Conservation (phyloP, 2,888 invertebrate species). For the Melanargia galathea region DNA sequence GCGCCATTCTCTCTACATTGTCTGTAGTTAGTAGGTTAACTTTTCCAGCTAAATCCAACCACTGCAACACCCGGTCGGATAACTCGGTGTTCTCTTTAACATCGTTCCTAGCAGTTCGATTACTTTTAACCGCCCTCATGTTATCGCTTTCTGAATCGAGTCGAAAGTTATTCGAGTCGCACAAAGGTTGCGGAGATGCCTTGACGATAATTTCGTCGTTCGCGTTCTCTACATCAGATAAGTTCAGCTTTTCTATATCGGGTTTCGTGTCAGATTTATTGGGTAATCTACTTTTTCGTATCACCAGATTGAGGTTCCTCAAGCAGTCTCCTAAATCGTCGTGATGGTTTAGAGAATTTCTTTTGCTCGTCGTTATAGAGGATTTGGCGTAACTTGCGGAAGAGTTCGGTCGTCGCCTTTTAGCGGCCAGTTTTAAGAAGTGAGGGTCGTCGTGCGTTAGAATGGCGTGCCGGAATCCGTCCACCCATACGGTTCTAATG, state of each 20-base stretch:
- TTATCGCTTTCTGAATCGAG: slow-evolving; percentile 48
- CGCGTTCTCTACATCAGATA: slow-evolving; percentile 61
- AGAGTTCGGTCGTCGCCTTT: slow-evolving; percentile 62
- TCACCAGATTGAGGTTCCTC: slow-evolving; percentile 61
- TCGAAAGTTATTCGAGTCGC: slow-evolving; percentile 52
- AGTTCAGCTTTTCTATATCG: slow-evolving; percentile 60
- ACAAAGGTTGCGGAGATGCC: slow-evolving; percentile 58
- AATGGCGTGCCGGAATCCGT: slow-evolving; percentile 87
- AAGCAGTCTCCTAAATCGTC: slow-evolving; percentile 56
- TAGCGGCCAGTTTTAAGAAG: slow-evolving; percentile 55
- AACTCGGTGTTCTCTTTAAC: slow-evolving; percentile 67
- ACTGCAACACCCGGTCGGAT: slow-evolving; percentile 88
- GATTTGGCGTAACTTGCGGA: slow-evolving; percentile 56
- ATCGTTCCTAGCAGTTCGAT: slow-evolving; percentile 65
- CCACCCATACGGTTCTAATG: slow-evolving; percentile 86
- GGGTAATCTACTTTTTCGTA: slow-evolving; percentile 57
- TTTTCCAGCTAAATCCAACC: slow-evolving; percentile 89
- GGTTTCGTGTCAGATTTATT: slow-evolving; percentile 49
- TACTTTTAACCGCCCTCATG: slow-evolving; percentile 66
- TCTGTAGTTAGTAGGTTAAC: slow-evolving; percentile 69
- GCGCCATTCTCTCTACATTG: slow-evolving; percentile 62
- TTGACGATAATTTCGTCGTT: slow-evolving; percentile 61
- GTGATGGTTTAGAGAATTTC: slow-evolving; percentile 56
- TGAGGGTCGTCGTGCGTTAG: slow-evolving; percentile 84
- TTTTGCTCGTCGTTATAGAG: slow-evolving; percentile 39